Base-by-base conservation (phyloP, 1,140 invertebrate genomes). In the Physella acuta region DNA sequence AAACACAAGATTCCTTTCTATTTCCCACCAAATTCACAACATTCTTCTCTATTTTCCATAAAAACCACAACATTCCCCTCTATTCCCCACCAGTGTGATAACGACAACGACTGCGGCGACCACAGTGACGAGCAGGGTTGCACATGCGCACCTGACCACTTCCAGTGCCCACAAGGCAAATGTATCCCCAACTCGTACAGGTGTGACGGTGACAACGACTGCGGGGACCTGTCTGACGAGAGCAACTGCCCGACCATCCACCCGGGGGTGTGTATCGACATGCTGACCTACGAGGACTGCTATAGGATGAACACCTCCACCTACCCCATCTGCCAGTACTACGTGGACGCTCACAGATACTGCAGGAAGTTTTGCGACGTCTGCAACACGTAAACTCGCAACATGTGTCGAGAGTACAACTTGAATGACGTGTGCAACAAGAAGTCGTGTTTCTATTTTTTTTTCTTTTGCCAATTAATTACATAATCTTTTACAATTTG, bases 81-180 rank as follows among this genome's bases (percentile, higher is more conserved):
- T n/a, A n/a, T 44, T 8, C 20, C 39, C 39, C 20, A 8, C 20
- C 39, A 44, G 39, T 89, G 88, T 81, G 89, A 89, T 73, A 70
- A 73, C 24, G 71, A 77, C 28, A 66, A 65, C 30, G 68, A 73
- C 44, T 69, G 71, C 44, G 53, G 60, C 3, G 67, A 73, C 53
- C 16, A 65, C 28, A 94, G 92, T 0, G 96, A 98, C 78, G 71
- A 73, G 37, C 59, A 11, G 11, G 26, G 2, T n/a, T 63, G 63
- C 17, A 51, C 63, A 20, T 68, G 65, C 28, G 20, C 65, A 5
- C 14, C 8, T 2, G 20, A 5, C 11, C 3, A 68, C 8, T 68
- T 68, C 34, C 26, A 30, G 11, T 68, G 65, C 28, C 3, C 16
- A 3, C 24, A 2, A 2, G 65, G 65, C 5, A 20, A 4, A 1